These are phyloP conservation scores for Chionomys nivalis DNA, from an alignment of 2,113 vertebrate genomes.

Conservation along the genomic window DNA sequence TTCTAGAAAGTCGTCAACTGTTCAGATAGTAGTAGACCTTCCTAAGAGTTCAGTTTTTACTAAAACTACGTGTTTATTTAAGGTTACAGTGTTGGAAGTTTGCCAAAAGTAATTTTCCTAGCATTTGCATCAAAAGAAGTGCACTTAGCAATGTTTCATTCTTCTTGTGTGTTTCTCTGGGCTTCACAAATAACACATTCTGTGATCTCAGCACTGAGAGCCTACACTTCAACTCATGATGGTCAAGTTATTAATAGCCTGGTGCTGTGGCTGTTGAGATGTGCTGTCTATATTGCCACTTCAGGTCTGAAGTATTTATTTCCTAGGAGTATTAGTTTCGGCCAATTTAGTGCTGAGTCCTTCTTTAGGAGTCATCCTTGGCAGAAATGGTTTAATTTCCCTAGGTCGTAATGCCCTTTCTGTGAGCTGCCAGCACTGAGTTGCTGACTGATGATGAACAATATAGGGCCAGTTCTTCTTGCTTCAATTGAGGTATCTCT, in stretches of 20 bases:
- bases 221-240: conserved; percentile 7
- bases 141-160: not conserved
- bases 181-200: not conserved
- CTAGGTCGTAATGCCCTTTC: not conserved
- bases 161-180: not conserved
- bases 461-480: not conserved
- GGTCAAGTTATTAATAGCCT: conserved; percentile 49
- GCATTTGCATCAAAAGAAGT: not conserved
- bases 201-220: conserved; percentile 8
- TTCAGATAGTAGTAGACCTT: not conserved
- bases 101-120: conserved; percentile 12
- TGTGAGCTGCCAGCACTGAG: not conserved
- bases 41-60: not conserved
- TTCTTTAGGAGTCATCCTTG: conserved; percentile 43
- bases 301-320: conserved; percentile 50
- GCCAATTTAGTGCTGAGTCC: conserved; percentile 25
- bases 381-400: conserved; percentile 27
- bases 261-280: conserved; percentile 7
- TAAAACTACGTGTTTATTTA: not conserved
- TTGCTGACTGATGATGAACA: not conserved
- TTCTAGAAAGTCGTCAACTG: conserved; percentile 17
- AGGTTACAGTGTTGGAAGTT: not conserved
- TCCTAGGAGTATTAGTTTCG: conserved; percentile 19
- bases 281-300: conserved; percentile 29
- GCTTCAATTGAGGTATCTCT: not conserved